Base-by-base conservation (phyloP, 2,797 vertebrate species). In the Phalloptychus januarius region DNA sequence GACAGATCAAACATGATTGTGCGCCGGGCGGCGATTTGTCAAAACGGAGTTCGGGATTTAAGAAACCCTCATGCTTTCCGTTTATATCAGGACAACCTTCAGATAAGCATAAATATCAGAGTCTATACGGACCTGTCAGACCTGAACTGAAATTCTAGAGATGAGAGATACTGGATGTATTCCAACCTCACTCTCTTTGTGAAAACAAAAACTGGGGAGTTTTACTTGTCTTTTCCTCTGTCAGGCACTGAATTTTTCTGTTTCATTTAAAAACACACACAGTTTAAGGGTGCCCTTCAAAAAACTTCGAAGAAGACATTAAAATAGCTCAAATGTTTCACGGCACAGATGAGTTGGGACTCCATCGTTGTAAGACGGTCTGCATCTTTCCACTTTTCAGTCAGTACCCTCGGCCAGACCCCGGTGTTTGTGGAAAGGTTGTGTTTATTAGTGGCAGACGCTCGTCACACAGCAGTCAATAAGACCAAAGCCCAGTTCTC, bases 351-450 rank as follows among this genome's bases (percentile, higher is more conserved):
- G 65, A 52, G 8, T 31, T 72, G 2, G 46, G 45, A 72, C 79
- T 16, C 44, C 77, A 45, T 50, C 72, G 45, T 81, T 77, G 65
- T 42, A 13, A 69, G 11, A 25, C 6, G 38, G 40, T 12, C 23
- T 40, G 23, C 0, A 6, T 69, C 65, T 42, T 69, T 40, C 12
- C 44, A 78, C n/a, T 56, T 76, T 76, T 76, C 44, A 74, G 77
- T 46, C 25, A 76, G 75, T 65, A 79, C 52, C 36, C 48, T 85
- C 23, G 61, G 79, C 18, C 76, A 40, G 4, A 67, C 77, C 44
- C 56, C 75, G 81, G 33, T 83, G 76, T 76, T 75, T 74, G 52
- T 84, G 46, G 80, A 69, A 79, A 76, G 71, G 77, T 84, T 89
- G 74, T 69, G 56, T 76, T 80, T 85, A 73, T 73, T 75, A 77